Evolutionary conservation across 2,888 invertebrate genomes (phyloP).

Genomic region (Dyspetes luteomarginatus): DNA sequence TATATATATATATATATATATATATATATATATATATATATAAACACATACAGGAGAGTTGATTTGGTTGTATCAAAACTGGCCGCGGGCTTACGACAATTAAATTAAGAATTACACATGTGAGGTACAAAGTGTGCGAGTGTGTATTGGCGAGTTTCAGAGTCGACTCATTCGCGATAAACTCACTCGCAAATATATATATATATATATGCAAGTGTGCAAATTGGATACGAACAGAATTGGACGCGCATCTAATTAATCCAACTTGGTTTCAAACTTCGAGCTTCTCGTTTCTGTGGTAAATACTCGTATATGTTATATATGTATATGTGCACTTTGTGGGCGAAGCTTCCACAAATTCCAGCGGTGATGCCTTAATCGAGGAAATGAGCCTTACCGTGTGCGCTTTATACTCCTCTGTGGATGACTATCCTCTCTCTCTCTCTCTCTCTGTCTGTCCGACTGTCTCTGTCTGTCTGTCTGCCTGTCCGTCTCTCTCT

Average conservation of each 20-base stretch:
- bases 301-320: neutral
- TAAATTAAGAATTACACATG: slow-evolving; percentile 30
- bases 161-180: slow-evolving; percentile 31
- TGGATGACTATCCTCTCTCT: neutral
- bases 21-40: neutral
- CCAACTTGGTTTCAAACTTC: slow-evolving; percentile 51
- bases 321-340: neutral
- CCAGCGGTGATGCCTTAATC: slow-evolving; percentile 19
- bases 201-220: neutral
- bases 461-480: neutral
- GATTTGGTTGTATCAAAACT: slow-evolving; percentile 25
- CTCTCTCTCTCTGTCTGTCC: neutral
- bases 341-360: neutral
- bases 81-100: slow-evolving; percentile 17
- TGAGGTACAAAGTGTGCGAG: neutral
- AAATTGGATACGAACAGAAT: neutral
- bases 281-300: slow-evolving; percentile 5
- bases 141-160: slow-evolving; percentile 14
- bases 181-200: slow-evolving; percentile 6
- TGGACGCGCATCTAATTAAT: slow-evolving; percentile 44
- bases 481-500: neutral
- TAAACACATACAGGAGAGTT: neutral
- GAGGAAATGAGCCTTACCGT: slow-evolving; percentile 43
- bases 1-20: neutral
- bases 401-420: neutral